A percentile compares a stretch with the other conserved stretches of the same genome.
Conservation (phyloP, 2,797 vertebrate species). For the Tapera naevia region DNA sequence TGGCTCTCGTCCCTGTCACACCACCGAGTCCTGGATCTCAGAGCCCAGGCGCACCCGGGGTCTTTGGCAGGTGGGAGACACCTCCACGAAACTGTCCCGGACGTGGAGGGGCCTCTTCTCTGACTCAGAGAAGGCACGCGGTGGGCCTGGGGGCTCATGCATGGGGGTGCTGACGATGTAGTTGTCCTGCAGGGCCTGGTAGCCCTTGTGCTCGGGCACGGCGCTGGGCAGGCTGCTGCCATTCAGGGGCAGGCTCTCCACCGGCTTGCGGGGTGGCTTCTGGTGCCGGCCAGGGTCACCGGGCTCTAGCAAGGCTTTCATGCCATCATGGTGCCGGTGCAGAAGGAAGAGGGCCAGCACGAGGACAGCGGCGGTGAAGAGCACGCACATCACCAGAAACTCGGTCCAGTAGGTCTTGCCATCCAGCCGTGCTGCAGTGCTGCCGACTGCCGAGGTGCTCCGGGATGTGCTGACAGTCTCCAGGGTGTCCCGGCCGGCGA, state of each 20-base stretch:
- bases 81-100: constrained; percentile 89
- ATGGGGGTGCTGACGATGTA: constrained; percentile 85
- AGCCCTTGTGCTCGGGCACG: constrained; percentile 89
- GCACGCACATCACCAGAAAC: constrained; percentile 88
- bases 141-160: constrained; percentile 81
- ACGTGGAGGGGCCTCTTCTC: constrained; percentile 88
- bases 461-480: constrained; percentile 69
- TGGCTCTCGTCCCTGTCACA: constrained; percentile 73
- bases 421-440: constrained; percentile 72
- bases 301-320: constrained; percentile 93
- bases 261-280: constrained; percentile 81
- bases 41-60: constrained; percentile 95
- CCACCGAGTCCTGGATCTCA: constrained; percentile 95
- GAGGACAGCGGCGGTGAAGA: constrained; percentile 82
- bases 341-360: constrained; percentile 85
- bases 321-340: constrained; percentile 84
- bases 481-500: constrained; percentile 29
- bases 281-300: constrained; percentile 84
- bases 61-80: constrained; percentile 86
- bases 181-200: constrained; percentile 93
- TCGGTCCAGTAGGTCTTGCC: constrained; percentile 94
- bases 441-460: constrained; percentile 60
- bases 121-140: constrained; percentile 83
- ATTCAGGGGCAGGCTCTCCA: constrained; percentile 90
- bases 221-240: constrained; percentile 79